phyloP scores from a whole-genome alignment of 2,888 invertebrate genomes.

The Polydrusus tereticollis region DNA sequence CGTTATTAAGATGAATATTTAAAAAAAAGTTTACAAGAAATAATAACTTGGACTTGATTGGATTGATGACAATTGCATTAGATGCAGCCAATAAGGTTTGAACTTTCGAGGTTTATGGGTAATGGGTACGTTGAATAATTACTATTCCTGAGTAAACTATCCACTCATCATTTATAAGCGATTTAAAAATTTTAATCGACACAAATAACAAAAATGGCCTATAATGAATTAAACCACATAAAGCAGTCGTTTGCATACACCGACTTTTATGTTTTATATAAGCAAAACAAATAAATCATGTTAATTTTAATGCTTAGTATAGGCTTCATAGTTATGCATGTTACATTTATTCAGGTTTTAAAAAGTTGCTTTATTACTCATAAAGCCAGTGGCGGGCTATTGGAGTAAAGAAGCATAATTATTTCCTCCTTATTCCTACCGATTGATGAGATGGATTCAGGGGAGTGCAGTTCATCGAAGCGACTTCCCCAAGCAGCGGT shows the following conservation, averaged over 20 bases:
- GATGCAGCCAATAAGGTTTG: no score
- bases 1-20: no score
- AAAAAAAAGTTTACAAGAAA: no score
- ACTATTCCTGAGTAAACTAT: background rate
- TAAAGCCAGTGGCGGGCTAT: background rate
- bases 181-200: conserved; percentile 15
- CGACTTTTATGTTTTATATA: conserved; percentile 25
- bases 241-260: conserved; percentile 36
- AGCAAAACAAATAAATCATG: conserved; percentile 36
- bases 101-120: no score
- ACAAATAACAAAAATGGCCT: conserved; percentile 7
- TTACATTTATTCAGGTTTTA: conserved; percentile 21
- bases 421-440: no score
- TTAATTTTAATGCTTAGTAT: conserved; percentile 22
- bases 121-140: no score
- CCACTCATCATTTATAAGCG: background rate
- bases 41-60: no score
- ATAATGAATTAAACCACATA: conserved; percentile 22
- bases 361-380: background rate
- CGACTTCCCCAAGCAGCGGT: no score
- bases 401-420: background rate
- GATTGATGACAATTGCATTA: no score
- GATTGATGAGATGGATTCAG: no score
- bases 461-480: no score
- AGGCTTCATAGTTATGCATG: conserved; percentile 12